Evolutionary conservation across 1,140 invertebrate genomes (phyloP).

Genomic region (Caerostris extrusa): DNA sequence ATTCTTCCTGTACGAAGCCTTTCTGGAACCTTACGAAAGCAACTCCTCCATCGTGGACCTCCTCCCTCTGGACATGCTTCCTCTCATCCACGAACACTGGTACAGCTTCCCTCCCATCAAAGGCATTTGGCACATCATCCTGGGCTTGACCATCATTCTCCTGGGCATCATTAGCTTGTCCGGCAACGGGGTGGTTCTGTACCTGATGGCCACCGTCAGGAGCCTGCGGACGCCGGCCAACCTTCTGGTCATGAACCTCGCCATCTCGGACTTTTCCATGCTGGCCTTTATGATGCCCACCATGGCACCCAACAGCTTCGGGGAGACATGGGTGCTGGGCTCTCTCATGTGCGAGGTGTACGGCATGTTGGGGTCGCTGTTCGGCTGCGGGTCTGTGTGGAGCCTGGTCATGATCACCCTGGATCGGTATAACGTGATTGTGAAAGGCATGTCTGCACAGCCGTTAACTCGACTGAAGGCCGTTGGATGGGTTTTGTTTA

Average conservation of each 20-base stretch:
- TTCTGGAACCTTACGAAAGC: slow-evolving; percentile 45
- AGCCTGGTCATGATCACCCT: slow-evolving; percentile 91
- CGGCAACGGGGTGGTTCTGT: slow-evolving; percentile 93
- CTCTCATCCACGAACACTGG: slow-evolving; percentile 88
- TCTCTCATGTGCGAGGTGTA: slow-evolving; percentile 91
- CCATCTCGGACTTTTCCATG: slow-evolving; percentile 93
- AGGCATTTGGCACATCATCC: slow-evolving; percentile 88
- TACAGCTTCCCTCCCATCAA: slow-evolving; percentile 89
- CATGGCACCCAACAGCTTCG: slow-evolving; percentile 90
- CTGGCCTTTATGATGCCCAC: slow-evolving; percentile 90
- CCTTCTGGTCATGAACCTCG: slow-evolving; percentile 91
- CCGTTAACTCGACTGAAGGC: slow-evolving; percentile 87
- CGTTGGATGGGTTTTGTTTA: slow-evolving; percentile 85
- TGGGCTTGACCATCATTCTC: slow-evolving; percentile 88
- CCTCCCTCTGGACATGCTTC: slow-evolving; percentile 87
- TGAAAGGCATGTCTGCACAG: slow-evolving; percentile 88
- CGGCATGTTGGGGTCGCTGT: slow-evolving; percentile 89
- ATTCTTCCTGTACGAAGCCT: slow-evolving; percentile 7
- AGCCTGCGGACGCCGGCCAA: slow-evolving; percentile 91
- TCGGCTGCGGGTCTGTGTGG: slow-evolving; percentile 91
- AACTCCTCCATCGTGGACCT: slow-evolving; percentile 89
- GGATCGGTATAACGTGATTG: slow-evolving; percentile 92
- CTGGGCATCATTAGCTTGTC: slow-evolving; percentile 87
- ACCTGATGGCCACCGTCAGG: slow-evolving; percentile 90
- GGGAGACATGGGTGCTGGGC: slow-evolving; percentile 92